Percentiles rank a stretch among this genome's conserved stretches.
These are phyloP conservation scores for Larimichthys polyactis DNA, from an alignment of 2,113 vertebrate species.

Conservation along the genomic window DNA sequence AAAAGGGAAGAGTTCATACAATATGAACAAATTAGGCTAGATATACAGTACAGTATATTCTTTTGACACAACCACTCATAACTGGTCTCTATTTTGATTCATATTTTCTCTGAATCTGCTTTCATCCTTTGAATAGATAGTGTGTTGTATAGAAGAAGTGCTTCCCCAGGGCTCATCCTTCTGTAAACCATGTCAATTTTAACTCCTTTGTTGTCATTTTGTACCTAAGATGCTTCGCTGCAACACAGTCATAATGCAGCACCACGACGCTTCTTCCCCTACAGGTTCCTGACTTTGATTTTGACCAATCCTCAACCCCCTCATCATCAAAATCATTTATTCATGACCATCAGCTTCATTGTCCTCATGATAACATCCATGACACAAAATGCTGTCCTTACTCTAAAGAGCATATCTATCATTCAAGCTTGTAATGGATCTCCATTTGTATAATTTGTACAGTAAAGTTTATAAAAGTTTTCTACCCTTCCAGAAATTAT, in stretches of 20 bases:
- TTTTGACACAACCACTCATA: slow-evolving; percentile 23
- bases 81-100: slow-evolving; percentile 16
- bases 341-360: slow-evolving; percentile 2
- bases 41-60: slow-evolving; percentile 35
- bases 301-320: slow-evolving; percentile 23
- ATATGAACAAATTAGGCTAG: slow-evolving; percentile 31
- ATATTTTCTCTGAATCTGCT: slow-evolving; percentile 47
- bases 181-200: slow-evolving; percentile 14
- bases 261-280: neutral
- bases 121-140: slow-evolving; percentile 29
- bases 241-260: slow-evolving; percentile 39
- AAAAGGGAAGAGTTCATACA: slow-evolving; percentile 19
- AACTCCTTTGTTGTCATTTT: slow-evolving; percentile 22
- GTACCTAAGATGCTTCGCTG: slow-evolving; percentile 47
- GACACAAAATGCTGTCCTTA: slow-evolving; percentile 45
- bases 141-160: slow-evolving; percentile 14
- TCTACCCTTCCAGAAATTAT: slow-evolving; percentile 93
- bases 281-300: slow-evolving; percentile 18
- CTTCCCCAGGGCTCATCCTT: slow-evolving; percentile 40
- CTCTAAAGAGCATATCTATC: slow-evolving; percentile 70
- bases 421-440: slow-evolving; percentile 81
- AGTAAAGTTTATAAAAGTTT: slow-evolving; percentile 97
- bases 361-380: neutral
- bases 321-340: slow-evolving; percentile 31
- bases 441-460: slow-evolving; percentile 94